Evolutionary conservation across 2,797 vertebrate species (phyloP).

Genomic region (Tiaroga cobitis): DNA sequence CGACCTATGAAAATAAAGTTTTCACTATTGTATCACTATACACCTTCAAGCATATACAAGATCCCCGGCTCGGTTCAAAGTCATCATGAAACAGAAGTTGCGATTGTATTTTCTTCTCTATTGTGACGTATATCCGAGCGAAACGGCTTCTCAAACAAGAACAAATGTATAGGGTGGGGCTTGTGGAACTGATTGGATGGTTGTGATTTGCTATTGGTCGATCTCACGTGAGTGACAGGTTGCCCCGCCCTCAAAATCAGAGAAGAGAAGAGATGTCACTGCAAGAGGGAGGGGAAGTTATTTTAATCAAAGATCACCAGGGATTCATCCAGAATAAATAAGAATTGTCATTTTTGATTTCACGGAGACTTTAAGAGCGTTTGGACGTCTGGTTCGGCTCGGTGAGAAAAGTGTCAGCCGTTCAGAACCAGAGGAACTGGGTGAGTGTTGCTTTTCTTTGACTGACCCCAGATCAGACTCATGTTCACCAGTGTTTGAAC

Average conservation of each 20-base stretch:
- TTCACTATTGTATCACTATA: too few species aligned
- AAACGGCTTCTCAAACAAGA: too few species aligned
- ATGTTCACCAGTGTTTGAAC: slow-evolving; percentile 49
- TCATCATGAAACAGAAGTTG: too few species aligned
- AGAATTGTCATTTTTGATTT: neutral
- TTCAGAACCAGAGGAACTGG: neutral
- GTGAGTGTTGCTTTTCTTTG: slow-evolving; percentile 42
- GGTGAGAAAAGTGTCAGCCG: neutral
- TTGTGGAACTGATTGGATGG: neutral
- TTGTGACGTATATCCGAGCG: neutral
- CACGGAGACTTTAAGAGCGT: neutral
- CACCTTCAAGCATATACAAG: neutral
- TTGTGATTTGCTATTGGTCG: neutral
- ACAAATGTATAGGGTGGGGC: too few species aligned
- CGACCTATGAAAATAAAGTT: neutral
- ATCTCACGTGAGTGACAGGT: neutral
- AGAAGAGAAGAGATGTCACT: neutral
- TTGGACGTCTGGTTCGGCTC: neutral
- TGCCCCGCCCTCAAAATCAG: neutral
- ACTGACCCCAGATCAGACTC: slow-evolving; percentile 44
- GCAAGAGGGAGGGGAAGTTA: neutral
- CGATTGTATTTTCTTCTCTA: neutral
- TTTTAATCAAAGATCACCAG: neutral
- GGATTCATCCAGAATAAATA: neutral
- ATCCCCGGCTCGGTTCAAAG: neutral